phyloP scores from a whole-genome alignment of 2,113 vertebrate genomes.

The Pangasianodon gigas region DNA sequence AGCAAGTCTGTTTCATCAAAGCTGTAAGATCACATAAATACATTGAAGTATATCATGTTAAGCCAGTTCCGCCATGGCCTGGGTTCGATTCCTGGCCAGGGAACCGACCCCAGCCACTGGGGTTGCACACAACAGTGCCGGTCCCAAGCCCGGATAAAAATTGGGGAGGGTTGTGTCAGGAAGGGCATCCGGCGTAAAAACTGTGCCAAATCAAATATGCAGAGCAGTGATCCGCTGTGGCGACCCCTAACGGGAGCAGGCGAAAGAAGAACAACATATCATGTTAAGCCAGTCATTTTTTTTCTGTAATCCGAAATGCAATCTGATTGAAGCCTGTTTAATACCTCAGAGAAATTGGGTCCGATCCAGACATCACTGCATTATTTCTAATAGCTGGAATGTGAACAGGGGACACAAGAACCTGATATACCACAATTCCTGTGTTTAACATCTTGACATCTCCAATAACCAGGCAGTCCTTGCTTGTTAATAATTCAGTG shows the following conservation, averaged over 20 bases:
- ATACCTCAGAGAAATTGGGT: background rate
- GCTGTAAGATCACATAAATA: background rate
- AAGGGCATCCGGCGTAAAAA: no score
- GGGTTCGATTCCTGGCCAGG: no score
- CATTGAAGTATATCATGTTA: background rate
- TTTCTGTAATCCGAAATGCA: background rate
- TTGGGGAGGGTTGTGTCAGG: no score
- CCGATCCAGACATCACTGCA: background rate
- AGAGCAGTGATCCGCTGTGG: no score
- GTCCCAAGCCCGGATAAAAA: no score
- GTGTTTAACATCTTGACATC: constrained; percentile 64
- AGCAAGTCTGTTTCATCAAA: background rate
- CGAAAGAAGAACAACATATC: background rate
- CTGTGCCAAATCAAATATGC: no score
- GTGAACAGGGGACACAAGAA: constrained; percentile 52
- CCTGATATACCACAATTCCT: constrained; percentile 64
- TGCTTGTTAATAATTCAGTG: constrained; percentile 66
- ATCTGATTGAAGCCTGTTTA: background rate
- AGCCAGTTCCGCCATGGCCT: background rate
- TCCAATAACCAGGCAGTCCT: constrained; percentile 57
- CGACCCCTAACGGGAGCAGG: no score
- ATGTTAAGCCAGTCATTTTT: background rate
- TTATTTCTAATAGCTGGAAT: constrained; percentile 2
- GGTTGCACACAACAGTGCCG: no score
- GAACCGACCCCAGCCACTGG: no score